Percentiles rank a stretch among this genome's conserved stretches.
Conservation (phyloP, 2,797 vertebrate species). For the Sardinella longiceps region DNA sequence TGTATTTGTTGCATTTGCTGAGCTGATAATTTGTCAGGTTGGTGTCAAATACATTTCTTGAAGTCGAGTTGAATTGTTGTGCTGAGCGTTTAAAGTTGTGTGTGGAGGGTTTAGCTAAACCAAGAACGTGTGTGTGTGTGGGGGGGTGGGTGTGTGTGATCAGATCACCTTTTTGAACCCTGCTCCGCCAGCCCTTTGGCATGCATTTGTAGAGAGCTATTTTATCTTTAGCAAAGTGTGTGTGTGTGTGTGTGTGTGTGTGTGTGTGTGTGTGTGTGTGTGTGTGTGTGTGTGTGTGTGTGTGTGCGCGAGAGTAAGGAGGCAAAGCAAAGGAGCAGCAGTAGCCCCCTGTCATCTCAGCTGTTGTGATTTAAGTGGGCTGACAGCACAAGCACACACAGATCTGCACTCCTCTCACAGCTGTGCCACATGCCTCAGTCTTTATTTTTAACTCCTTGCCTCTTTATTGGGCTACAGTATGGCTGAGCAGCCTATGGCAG, state of each 20-base stretch:
- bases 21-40: neutral
- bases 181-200: neutral
- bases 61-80: neutral
- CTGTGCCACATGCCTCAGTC: constrained; percentile 78
- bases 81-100: neutral
- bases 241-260: neutral
- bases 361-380: constrained; percentile 82
- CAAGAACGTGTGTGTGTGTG: neutral
- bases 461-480: constrained; percentile 62
- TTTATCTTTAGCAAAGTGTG: constrained; percentile 17
- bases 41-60: neutral
- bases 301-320: constrained; percentile 23
- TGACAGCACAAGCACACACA: constrained; percentile 76
- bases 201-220: neutral
- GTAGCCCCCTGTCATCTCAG: constrained; percentile 77
- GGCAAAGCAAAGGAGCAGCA: constrained; percentile 36
- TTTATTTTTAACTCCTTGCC: constrained; percentile 81
- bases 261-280: neutral
- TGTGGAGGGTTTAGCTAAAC: neutral
- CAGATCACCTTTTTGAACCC: neutral
- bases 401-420: constrained; percentile 79
- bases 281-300: neutral
- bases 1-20: neutral
- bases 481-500: constrained; percentile 36
- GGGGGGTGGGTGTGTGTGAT: neutral